Base-by-base conservation (phyloP, 2,113 vertebrate genomes). In the Mustelus asterias region DNA sequence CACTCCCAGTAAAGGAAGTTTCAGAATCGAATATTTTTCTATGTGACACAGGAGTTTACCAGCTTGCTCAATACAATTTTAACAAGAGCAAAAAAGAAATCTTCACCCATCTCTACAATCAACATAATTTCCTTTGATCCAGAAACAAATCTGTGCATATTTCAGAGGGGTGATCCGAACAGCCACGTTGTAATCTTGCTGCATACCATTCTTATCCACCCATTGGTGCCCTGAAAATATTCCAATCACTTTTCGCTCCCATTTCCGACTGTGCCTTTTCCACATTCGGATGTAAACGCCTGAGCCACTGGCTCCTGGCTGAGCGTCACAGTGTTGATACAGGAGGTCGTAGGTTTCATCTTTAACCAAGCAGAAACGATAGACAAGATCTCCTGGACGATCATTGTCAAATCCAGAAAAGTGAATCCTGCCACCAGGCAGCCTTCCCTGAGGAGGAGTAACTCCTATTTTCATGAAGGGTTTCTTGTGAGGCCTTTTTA, bases 81-180 rank as follows among this genome's bases (percentile, higher is more conserved):
- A 54, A 95, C 72, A 76, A 72, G 3, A 33, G 24, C 10, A 54
- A 95, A 72, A 44, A 41, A 41, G 20, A 70, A 29, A n/a, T 4
- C n/a, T 69, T 99, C 97, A 99, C 4, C 99, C 99, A 70, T 99
- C 98, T 97, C 99, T 97, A 96, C 99, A 99, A 96, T 99, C 98
- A 97, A 99, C 97, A 96, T 99, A 99, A 97, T 99, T 99, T 96
- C 99, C 99, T 97, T 99, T 99, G 97, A 99, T 99, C 99, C 99
- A 99, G 96, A 99, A 99, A 97, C 99, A 99, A 97, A 99, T 99
- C 98, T 99, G 99, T 96, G 99, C 99, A 0, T 99, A 99, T 97
- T 99, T 99, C 20, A 99, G 98, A 24, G 99, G 99, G 0, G 99
- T 99, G 97, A 99, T 98, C 95, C 99, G 98, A 96, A 99, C 99